These are phyloP conservation scores for Poecile atricapillus DNA, from an alignment of 2,113 vertebrate genomes.

Conservation along the genomic window DNA sequence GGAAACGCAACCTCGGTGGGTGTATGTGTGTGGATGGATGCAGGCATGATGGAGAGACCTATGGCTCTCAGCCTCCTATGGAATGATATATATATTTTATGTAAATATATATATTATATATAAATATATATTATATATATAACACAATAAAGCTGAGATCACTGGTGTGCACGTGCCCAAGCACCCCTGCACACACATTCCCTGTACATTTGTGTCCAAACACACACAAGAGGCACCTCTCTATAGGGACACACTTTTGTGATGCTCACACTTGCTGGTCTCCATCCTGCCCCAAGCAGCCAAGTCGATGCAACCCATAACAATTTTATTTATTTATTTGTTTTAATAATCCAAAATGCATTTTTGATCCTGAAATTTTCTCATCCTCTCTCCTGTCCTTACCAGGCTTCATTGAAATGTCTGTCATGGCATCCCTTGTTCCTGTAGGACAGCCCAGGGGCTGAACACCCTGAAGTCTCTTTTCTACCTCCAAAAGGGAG, in stretches of 20 bases:
- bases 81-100: background rate
- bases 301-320: background rate
- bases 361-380: background rate
- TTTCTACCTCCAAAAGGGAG: background rate
- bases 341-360: background rate
- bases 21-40: slow-evolving; percentile 22
- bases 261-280: background rate
- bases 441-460: background rate
- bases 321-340: background rate
- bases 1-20: slow-evolving; percentile 62
- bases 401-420: background rate
- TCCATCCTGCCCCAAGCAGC: background rate
- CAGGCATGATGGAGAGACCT: background rate
- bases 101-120: too few relatives aligned
- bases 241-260: background rate
- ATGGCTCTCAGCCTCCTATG: background rate
- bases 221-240: fast-evolving
- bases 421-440: background rate
- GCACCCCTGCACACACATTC: background rate
- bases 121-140: background rate
- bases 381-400: background rate
- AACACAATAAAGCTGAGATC: fast-evolving
- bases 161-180: fast-evolving
- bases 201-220: fast-evolving
- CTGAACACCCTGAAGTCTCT: background rate